Base-by-base conservation (phyloP, 2,113 vertebrate species). In the Gasterosteus aculeatus region DNA sequence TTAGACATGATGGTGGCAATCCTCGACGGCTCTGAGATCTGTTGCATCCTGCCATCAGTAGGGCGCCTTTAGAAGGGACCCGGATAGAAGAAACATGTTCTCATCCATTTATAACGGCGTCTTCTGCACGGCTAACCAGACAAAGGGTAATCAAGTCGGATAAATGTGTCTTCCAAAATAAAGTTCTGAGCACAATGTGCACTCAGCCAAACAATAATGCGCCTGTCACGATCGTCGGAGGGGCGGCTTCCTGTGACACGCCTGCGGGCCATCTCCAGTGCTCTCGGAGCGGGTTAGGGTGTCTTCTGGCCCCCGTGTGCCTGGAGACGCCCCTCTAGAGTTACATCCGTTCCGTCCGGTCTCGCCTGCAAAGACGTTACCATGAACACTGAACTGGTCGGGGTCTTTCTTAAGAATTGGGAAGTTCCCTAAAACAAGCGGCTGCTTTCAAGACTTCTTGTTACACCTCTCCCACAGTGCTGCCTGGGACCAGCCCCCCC, bases 141-240 rank as follows among this genome's bases (percentile, higher is more conserved):
- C 84, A 89, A 87, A 80, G 59, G 67, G 82, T 89, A 84, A 91
- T 83, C 72, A 86, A 91, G 78, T 77, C 29, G 29, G 79, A 85
- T 84, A 80, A 87, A 86, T 81, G 70, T 73, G 82, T 86, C 86
- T 88, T 90, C 89, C 82, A 88, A 88, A 88, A 89, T 83, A 87
- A 88, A 90, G 85, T 89, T 84, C 26, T 69, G 81, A 81, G 87
- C 79, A 83, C 83, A 88, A 81, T 84, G 85, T 79, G 80, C 62
- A 69, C 87, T 86, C 65, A 58, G 77, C 58, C 78, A 77, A 92
- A 93, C 89, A 93, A 90, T 83, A 80, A 87, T 75, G 75, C 85
- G 90, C 87, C 91, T 93, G 88, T 89, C 92, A 87, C 61, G 86
- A 87, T 46, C 72, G 75, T 65, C 66, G 69, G 80, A 83, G 75